Conservation (phyloP, 2,888 invertebrate genomes). For the Drosophila quinaria region DNA sequence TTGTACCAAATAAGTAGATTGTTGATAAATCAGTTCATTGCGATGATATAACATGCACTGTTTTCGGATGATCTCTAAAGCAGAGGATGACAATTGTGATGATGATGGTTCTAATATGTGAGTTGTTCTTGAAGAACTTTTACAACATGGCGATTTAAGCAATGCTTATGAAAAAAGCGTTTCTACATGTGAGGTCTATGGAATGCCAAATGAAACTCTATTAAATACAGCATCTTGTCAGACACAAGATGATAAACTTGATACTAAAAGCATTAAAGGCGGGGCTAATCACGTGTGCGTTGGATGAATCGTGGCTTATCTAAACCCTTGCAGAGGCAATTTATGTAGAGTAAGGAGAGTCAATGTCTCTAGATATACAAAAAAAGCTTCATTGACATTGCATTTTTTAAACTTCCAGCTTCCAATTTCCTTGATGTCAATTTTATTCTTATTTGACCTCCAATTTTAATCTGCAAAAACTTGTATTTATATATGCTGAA, state of each 20-base stretch:
- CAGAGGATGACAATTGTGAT: constrained; percentile 16
- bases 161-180: constrained; percentile 19
- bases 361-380: too few species aligned
- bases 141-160: constrained; percentile 3
- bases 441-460: too few species aligned
- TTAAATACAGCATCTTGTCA: constrained; percentile 2
- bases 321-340: constrained; percentile 11
- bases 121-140: constrained; percentile 1
- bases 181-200: constrained; percentile 14
- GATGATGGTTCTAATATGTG: constrained; percentile 11
- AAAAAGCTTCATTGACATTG: too few species aligned
- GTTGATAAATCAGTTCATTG: constrained; percentile 2
- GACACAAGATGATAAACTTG: constrained; percentile 2
- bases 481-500: too few species aligned
- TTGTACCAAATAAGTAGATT: constrained; percentile 1
- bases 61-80: constrained; percentile 7
- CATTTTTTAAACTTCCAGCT: too few species aligned
- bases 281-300: constrained; percentile 18
- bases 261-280: constrained; percentile 19
- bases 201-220: constrained; percentile 14
- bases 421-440: too few species aligned
- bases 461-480: too few species aligned
- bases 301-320: constrained; percentile 23
- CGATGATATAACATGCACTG: constrained; percentile 34
- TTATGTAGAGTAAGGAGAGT: too few species aligned